Base-by-base conservation (phyloP, 2,113 vertebrate species). In the Lethenteron reissneri region DNA sequence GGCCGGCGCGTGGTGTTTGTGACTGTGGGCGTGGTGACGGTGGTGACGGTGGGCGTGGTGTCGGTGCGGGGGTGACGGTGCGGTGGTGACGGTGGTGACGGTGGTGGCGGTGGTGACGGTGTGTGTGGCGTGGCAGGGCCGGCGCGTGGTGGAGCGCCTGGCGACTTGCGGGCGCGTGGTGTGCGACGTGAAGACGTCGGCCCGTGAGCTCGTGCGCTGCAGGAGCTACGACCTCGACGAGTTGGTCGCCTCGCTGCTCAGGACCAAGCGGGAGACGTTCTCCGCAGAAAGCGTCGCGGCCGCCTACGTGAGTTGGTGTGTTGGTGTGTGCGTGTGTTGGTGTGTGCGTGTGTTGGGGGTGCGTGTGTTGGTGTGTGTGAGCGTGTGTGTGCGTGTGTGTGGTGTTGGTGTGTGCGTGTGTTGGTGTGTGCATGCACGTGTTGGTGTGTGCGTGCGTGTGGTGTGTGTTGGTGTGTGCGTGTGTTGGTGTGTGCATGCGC, bases 151-250 rank as follows among this genome's bases (percentile, higher is more conserved):
- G 58, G 94, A 95, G 79, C 94, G 87, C 81, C 96, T 78, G 57
- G 94, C 92, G 58, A 86, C 92, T 72, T 95, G 91, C 1, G 94
- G 94, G 21, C 85, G 92, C 3, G 85, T 99, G 79, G 87, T 99
- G 76, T 97, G 94, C 71, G 94, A 97, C 25, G 83, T 92, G 71
- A 85, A 97, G 79, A 88, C 95, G 78, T 92, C 91, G 1, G 92
- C 94, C 72, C 97, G 94, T 76, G 94, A 99, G 76, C 79, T 99
- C 74, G 96, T 99, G 74, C 88, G 88, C 70, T 97, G 88, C 78
- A 95, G 92, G 80, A 96, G 94, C 79, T 99, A 99, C 73, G 85
- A 88, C 76, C 81, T 99, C 75, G 84, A 88, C 60, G 92, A 97
- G 74, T 83, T 99, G 75, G 83, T 84, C 12, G 79, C 77, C 64